phyloP scores from a whole-genome alignment of 2,888 invertebrate species.

The Uropetala carovei region DNA sequence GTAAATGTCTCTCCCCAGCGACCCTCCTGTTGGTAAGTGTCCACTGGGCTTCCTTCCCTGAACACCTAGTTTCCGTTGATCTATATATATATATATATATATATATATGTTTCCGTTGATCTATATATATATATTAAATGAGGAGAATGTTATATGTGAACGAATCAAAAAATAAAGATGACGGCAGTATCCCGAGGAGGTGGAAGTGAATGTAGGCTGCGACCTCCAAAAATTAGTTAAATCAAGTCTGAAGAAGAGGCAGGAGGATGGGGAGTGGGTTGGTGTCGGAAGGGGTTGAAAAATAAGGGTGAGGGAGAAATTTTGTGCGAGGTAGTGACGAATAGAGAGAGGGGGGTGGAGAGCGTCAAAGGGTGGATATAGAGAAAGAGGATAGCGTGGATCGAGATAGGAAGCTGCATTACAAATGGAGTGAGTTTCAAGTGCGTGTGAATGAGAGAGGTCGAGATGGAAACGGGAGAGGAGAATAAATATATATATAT shows the following conservation, averaged over 20 bases:
- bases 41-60: too few relatives aligned
- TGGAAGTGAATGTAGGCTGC: not conserved
- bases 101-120: too few relatives aligned
- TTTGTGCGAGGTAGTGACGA: not conserved
- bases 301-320: not conserved
- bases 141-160: too few relatives aligned
- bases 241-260: not conserved
- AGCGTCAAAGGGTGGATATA: not conserved
- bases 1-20: too few relatives aligned
- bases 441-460: not conserved
- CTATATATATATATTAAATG: too few relatives aligned
- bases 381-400: not conserved
- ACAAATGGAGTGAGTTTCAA: not conserved
- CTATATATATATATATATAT: too few relatives aligned
- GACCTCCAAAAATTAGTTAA: conserved; percentile 46
- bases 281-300: conserved; percentile 20
- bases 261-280: not conserved
- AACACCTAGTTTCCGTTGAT: too few relatives aligned
- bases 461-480: not conserved
- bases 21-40: too few relatives aligned
- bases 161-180: not conserved
- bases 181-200: not conserved
- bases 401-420: not conserved
- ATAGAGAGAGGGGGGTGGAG: not conserved
- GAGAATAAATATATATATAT: not conserved